A percentile compares a stretch with the other conserved stretches of the same genome.
Evolutionary conservation across 2,113 vertebrate species (phyloP).

Genomic region (human): GRCh38 chr11:85717001-85717500

Average conservation of each 20-base stretch:
- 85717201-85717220: slow-evolving; percentile 19
- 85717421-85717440: slow-evolving; percentile 59
- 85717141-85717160: neutral
- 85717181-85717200: slow-evolving; percentile 4
- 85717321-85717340: slow-evolving; percentile 42
- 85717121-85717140: neutral
- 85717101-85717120: neutral
- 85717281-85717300: slow-evolving; percentile 23
- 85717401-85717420: slow-evolving; percentile 75
- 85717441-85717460: slow-evolving; percentile 62
- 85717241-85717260: neutral
- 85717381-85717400: slow-evolving; percentile 31
- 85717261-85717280: neutral
- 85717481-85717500: slow-evolving; percentile 81
- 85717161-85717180: neutral
- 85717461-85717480: slow-evolving; percentile 81
- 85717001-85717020: slow-evolving; percentile 13
- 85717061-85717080: neutral
- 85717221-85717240: slow-evolving; percentile 16
- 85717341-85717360: slow-evolving; percentile 73
- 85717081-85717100: neutral
- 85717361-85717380: slow-evolving; percentile 44
- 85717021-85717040: neutral
- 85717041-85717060: neutral
- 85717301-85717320: neutral